Percentiles rank a stretch among this genome's conserved stretches.
phyloP scores from a whole-genome alignment of 1,140 invertebrate genomes.

The Latrodectus geometricus region DNA sequence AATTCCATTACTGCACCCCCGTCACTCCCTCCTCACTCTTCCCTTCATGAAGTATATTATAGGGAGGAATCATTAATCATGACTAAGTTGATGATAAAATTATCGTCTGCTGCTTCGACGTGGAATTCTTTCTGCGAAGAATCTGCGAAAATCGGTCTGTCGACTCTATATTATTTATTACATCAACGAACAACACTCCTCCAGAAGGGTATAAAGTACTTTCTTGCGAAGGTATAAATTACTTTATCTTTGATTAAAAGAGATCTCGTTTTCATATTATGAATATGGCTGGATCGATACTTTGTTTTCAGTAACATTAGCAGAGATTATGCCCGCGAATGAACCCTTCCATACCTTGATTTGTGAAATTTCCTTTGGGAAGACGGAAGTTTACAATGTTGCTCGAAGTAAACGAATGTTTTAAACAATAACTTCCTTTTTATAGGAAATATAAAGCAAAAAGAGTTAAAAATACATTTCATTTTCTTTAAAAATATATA shows the following conservation, averaged over 20 bases:
- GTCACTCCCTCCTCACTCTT: background rate
- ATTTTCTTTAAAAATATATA: too few species aligned
- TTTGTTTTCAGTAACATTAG: too few species aligned
- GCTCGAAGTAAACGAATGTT: too few species aligned
- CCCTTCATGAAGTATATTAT: background rate
- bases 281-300: too few species aligned
- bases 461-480: too few species aligned
- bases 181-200: background rate
- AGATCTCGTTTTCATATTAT: too few species aligned
- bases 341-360: too few species aligned
- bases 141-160: background rate
- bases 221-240: background rate
- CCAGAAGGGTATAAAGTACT: background rate
- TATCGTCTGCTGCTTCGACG: background rate
- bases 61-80: background rate
- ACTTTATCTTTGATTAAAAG: background rate
- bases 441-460: too few species aligned
- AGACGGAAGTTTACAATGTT: too few species aligned
- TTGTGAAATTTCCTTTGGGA: too few species aligned
- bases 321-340: too few species aligned
- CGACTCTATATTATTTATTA: background rate
- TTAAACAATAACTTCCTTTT: too few species aligned
- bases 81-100: background rate
- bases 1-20: background rate
- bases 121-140: background rate